phyloP scores from a whole-genome alignment of 2,888 invertebrate species.

The Melieria crassipennis region DNA sequence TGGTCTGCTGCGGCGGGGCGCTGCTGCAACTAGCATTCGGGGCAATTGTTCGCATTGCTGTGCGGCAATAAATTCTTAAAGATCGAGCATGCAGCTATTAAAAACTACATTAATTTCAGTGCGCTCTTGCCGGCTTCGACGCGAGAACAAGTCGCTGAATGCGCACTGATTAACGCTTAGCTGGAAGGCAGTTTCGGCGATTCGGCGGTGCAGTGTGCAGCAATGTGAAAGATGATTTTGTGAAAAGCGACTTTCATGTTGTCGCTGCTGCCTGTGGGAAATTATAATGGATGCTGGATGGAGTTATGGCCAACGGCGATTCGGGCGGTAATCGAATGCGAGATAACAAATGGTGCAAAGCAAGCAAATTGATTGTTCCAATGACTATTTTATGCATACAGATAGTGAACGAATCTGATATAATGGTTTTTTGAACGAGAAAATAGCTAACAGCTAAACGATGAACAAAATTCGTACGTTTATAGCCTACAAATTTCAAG shows the following conservation, averaged over 20 bases:
- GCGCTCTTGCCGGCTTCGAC: background rate
- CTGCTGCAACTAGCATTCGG: background rate
- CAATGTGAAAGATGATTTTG: too few relatives aligned
- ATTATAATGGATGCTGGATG: too few relatives aligned
- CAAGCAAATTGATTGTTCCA: too few relatives aligned
- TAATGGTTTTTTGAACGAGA: background rate
- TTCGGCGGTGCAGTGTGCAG: too few relatives aligned
- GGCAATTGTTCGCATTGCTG: background rate
- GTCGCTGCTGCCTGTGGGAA: too few relatives aligned
- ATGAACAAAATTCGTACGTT: conserved; percentile 15
- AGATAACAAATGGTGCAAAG: too few relatives aligned
- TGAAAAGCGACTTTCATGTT: too few relatives aligned
- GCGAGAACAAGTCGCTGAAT: background rate
- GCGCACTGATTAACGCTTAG: conserved; percentile 30
- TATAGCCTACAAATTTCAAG: conserved; percentile 11
- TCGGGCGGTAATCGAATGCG: too few relatives aligned
- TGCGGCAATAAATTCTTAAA: conserved; percentile 48
- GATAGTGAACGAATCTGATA: too few relatives aligned
- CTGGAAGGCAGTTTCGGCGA: conserved; percentile 13
- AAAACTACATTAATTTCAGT: conserved; percentile 27
- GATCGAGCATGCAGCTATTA: conserved; percentile 51
- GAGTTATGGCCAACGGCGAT: too few relatives aligned
- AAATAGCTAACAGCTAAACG: conserved; percentile 11
- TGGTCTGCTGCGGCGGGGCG: conserved; percentile 43
- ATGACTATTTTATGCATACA: too few relatives aligned